Evolutionary conservation across 1,140 invertebrate species (phyloP).

Genomic region (Amyelois transitella): DNA sequence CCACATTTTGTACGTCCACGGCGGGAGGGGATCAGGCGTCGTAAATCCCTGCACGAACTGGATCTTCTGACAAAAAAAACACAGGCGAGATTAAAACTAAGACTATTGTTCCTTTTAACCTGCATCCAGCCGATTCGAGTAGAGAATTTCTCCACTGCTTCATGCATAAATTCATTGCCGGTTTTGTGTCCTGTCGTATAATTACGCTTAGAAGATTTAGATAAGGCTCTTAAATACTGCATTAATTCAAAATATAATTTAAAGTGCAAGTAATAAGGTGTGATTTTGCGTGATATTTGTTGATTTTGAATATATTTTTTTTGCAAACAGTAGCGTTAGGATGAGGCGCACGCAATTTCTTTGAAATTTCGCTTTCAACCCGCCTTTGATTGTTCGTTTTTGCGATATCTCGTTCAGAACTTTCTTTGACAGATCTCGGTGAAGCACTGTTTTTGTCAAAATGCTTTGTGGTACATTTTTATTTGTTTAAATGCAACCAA

Average conservation of each 20-base stretch:
- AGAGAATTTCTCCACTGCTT: slow-evolving; percentile 44
- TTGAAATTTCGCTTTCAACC: slow-evolving; percentile 36
- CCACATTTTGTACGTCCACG: background rate
- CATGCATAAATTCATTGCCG: slow-evolving; percentile 66
- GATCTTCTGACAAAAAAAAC: slow-evolving; percentile 40
- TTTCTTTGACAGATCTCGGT: slow-evolving; percentile 18
- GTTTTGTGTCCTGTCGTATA: slow-evolving; percentile 48
- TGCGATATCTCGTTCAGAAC: slow-evolving; percentile 24
- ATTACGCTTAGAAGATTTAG: slow-evolving; percentile 50
- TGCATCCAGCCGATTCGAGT: slow-evolving; percentile 27
- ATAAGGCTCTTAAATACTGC: slow-evolving; percentile 29
- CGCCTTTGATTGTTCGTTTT: slow-evolving; percentile 25
- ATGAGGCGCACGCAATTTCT: slow-evolving; percentile 37
- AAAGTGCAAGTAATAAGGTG: slow-evolving; percentile 18
- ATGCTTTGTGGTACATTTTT: background rate
- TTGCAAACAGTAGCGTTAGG: slow-evolving; percentile 42
- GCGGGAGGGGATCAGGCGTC: slow-evolving; percentile 12
- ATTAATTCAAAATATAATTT: slow-evolving; percentile 17
- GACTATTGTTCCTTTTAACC: slow-evolving; percentile 64
- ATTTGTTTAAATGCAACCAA: background rate
- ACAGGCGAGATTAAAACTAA: slow-evolving; percentile 57
- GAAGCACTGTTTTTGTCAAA: slow-evolving; percentile 8
- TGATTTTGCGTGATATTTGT: slow-evolving; percentile 13
- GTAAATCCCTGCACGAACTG: slow-evolving; percentile 43
- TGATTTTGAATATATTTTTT: slow-evolving; percentile 20